Conservation (phyloP, 2,797 vertebrate genomes). For the Coregonus suidteri region DNA sequence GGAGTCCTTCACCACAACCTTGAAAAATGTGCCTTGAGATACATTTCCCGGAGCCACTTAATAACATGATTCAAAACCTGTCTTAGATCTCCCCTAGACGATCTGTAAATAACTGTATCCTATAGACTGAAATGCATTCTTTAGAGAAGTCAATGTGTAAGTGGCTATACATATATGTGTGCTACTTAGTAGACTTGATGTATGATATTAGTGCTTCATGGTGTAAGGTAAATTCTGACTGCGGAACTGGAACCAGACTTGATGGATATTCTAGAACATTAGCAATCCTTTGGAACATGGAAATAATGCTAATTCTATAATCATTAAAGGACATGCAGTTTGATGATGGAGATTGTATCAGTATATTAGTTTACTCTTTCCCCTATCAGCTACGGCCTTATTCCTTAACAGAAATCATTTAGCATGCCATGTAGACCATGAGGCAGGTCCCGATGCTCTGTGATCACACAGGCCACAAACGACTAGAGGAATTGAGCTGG, state of each 20-base stretch:
- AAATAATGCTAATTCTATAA: slow-evolving; percentile 25
- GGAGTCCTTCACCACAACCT: slow-evolving; percentile 46
- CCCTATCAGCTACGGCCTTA: slow-evolving; percentile 33
- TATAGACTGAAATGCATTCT: neutral
- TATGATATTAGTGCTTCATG: slow-evolving; percentile 17
- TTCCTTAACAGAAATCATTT: slow-evolving; percentile 44
- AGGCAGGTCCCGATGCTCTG: slow-evolving; percentile 46
- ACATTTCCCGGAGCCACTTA: slow-evolving; percentile 33
- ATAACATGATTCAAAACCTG: slow-evolving; percentile 6
- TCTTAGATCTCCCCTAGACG: slow-evolving; percentile 28
- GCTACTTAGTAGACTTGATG: slow-evolving; percentile 14
- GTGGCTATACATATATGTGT: neutral
- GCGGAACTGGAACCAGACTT: slow-evolving; percentile 21
- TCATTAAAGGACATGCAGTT: neutral
- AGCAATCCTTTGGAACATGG: slow-evolving; percentile 25
- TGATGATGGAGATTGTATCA: slow-evolving; percentile 27
- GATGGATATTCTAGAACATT: neutral
- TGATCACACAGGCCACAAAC: slow-evolving; percentile 58
- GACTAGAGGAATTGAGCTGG: slow-evolving; percentile 57
- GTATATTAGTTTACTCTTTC: slow-evolving; percentile 37
- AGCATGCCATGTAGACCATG: slow-evolving; percentile 38
- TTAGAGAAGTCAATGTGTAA: neutral
- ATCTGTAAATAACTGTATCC: slow-evolving; percentile 23
- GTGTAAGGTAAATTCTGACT: slow-evolving; percentile 1
- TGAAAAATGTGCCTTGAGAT: slow-evolving; percentile 35